Evolutionary conservation across 2,797 vertebrate genomes (phyloP).

Genomic region (Pelodytes ibericus): DNA sequence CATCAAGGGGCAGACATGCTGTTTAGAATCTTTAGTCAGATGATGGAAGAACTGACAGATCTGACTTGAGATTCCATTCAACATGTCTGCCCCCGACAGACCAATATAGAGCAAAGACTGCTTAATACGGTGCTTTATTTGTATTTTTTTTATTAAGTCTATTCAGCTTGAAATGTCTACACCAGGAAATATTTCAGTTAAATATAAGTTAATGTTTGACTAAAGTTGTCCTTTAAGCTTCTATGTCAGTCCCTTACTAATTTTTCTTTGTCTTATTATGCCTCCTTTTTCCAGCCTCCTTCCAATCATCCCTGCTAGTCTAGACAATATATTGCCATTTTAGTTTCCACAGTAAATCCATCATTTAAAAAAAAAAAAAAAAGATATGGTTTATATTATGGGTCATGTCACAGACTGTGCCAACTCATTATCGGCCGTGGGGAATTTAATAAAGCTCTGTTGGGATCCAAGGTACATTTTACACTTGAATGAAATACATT

Average conservation of each 20-base stretch:
- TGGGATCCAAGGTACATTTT: constrained; percentile 40
- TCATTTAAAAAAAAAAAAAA: constrained; percentile 16
- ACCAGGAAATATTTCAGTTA: too few species aligned
- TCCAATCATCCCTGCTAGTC: constrained; percentile 32
- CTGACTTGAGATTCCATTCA: too few species aligned
- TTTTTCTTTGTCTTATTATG: constrained; percentile 43
- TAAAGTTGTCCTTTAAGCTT: too few species aligned
- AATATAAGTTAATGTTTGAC: too few species aligned
- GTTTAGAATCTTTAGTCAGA: too few species aligned
- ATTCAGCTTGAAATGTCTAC: too few species aligned
- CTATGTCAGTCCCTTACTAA: constrained; percentile 34
- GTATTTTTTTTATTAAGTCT: too few species aligned
- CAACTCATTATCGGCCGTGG: constrained; percentile 43
- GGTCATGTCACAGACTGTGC: constrained; percentile 41
- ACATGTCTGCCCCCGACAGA: too few species aligned
- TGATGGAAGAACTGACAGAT: too few species aligned
- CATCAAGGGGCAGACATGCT: too few species aligned
- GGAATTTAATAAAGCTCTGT: constrained; percentile 29
- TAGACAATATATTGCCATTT: constrained; percentile 38
- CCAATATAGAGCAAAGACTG: too few species aligned
- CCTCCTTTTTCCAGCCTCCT: constrained; percentile 20
- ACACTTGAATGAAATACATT: constrained; percentile 37
- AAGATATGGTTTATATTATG: constrained; percentile 35
- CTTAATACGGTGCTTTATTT: too few species aligned
- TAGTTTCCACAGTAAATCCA: constrained; percentile 45